A percentile compares a stretch with the other conserved stretches of the same genome.
phyloP scores from a whole-genome alignment of 2,113 vertebrate species.

The Siphamia tubifer region DNA sequence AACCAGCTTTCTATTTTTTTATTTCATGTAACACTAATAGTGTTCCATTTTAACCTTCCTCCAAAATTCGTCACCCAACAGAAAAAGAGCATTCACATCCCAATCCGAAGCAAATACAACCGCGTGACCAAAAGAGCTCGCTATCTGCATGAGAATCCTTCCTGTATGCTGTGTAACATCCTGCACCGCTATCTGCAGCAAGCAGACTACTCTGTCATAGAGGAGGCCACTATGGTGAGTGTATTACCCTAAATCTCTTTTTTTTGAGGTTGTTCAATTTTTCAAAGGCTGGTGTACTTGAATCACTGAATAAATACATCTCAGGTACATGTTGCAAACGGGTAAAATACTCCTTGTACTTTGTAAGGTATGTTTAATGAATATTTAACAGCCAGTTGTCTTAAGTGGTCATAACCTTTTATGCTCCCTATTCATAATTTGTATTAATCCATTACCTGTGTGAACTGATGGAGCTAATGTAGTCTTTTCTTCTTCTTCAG shows the following conservation, averaged over 20 bases:
- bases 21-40: not conserved
- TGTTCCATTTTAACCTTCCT: not conserved
- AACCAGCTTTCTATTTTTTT: not conserved
- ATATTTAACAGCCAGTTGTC: not conserved
- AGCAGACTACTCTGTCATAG: conserved; percentile 92
- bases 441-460: not conserved
- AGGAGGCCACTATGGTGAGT: conserved; percentile 96
- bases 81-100: conserved; percentile 98
- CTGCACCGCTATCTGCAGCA: conserved; percentile 96
- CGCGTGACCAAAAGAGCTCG: conserved; percentile 93
- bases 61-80: conserved; percentile 51
- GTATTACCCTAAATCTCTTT: not conserved
- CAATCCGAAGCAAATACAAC: conserved; percentile 96
- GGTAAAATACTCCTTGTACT: too few species aligned
- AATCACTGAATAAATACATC: too few species aligned
- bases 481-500: conserved; percentile 65
- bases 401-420: not conserved
- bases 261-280: not conserved
- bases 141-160: conserved; percentile 96
- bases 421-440: not conserved
- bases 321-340: too few species aligned
- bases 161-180: conserved; percentile 95
- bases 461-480: not conserved
- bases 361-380: not conserved
- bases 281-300: not conserved